These are phyloP conservation scores for Felis catus DNA, from an alignment of 2,113 vertebrate genomes.

Conservation along the genomic window F.catus_Fca126_mat1.0 CM031415.1:144440501-144441000, in stretches of 20 bases:
- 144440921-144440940: not conserved
- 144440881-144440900: not conserved
- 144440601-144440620: not conserved
- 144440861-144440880: not conserved
- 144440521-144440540: not conserved
- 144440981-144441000: not conserved
- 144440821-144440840: not conserved
- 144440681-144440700: not conserved
- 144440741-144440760: not conserved
- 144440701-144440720: not conserved
- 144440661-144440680: not conserved
- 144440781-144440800: not conserved
- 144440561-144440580: not conserved
- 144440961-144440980: not conserved
- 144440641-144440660: not conserved
- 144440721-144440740: not conserved
- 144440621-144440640: not conserved
- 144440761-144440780: not conserved
- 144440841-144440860: not conserved
- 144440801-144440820: not conserved
- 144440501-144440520: not conserved
- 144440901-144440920: not conserved
- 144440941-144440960: not conserved
- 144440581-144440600: not conserved
- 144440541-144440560: not conserved